Evolutionary conservation across 2,113 vertebrate genomes (phyloP).

Genomic region (Scomber colias): DNA sequence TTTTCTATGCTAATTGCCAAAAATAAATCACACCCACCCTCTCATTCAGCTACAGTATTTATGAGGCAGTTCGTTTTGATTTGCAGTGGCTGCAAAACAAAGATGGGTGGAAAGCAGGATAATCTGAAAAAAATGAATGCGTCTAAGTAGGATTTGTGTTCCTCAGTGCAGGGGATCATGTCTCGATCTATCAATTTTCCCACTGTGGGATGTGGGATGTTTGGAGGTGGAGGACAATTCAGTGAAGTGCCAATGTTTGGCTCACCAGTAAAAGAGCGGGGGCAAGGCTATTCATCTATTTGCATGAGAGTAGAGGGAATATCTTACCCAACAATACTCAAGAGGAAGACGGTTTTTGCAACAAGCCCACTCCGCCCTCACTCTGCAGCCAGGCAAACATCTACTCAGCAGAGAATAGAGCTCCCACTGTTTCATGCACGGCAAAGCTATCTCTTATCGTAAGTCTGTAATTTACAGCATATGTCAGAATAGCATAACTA

Average conservation of each 20-base stretch:
- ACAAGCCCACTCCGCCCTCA: not conserved
- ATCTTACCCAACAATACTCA: conserved; percentile 12
- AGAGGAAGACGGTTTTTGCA: not conserved
- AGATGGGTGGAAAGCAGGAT: conserved; percentile 10
- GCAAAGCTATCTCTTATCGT: conserved; percentile 12
- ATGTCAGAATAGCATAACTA: conserved; percentile 14
- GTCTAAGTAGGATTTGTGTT: conserved; percentile 9
- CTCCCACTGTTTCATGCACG: conserved; percentile 5
- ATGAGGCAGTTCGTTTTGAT: conserved; percentile 18
- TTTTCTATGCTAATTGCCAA: conserved; percentile 45
- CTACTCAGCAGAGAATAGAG: conserved; percentile 7
- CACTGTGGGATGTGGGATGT: conserved; percentile 18
- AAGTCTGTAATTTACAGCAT: conserved; percentile 21
- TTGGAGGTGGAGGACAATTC: conserved; percentile 23
- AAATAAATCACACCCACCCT: conserved; percentile 49
- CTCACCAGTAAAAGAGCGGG: not conserved
- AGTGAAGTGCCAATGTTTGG: conserved; percentile 15
- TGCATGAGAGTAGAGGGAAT: conserved; percentile 22
- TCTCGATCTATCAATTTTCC: conserved; percentile 10
- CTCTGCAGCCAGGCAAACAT: conserved; percentile 8
- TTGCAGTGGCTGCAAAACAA: conserved; percentile 36
- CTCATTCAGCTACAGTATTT: conserved; percentile 20
- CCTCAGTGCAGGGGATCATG: conserved; percentile 1
- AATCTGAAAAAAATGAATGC: conserved; percentile 34
- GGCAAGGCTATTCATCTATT: conserved; percentile 4